Conservation (phyloP, 2,113 vertebrate species). For the Nyctereutes procyonoides region DNA sequence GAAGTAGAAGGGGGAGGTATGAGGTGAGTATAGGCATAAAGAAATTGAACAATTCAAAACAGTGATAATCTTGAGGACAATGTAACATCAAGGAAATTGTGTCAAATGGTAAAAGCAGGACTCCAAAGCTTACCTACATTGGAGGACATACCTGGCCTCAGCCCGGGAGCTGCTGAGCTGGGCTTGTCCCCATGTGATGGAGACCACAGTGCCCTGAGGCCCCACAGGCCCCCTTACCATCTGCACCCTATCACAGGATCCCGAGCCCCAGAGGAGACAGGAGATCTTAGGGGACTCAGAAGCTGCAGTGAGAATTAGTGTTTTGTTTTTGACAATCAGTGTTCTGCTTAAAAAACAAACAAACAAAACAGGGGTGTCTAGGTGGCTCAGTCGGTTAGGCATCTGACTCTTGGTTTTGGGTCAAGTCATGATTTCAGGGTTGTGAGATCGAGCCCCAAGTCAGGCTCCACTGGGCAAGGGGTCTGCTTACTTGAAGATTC, state of each 20-base stretch:
- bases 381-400: not conserved
- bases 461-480: not conserved
- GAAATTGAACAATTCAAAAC: not conserved
- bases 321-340: not conserved
- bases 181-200: not conserved
- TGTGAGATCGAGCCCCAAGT: not conserved
- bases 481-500: not conserved
- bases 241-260: not conserved
- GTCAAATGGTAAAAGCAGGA: not conserved
- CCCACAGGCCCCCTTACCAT: not conserved
- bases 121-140: not conserved
- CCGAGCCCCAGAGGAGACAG: not conserved
- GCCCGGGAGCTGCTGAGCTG: not conserved
- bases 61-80: not conserved
- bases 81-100: not conserved
- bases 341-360: not conserved
- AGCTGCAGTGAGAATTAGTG: not conserved
- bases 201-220: not conserved
- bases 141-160: not conserved
- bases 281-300: not conserved
- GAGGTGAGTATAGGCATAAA: not conserved
- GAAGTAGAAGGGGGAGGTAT: not conserved
- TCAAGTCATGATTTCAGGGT: not conserved
- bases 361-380: not conserved
- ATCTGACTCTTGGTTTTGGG: not conserved